Conservation (phyloP, 2,888 invertebrate genomes). For the Diaprepes abbreviatus region DNA sequence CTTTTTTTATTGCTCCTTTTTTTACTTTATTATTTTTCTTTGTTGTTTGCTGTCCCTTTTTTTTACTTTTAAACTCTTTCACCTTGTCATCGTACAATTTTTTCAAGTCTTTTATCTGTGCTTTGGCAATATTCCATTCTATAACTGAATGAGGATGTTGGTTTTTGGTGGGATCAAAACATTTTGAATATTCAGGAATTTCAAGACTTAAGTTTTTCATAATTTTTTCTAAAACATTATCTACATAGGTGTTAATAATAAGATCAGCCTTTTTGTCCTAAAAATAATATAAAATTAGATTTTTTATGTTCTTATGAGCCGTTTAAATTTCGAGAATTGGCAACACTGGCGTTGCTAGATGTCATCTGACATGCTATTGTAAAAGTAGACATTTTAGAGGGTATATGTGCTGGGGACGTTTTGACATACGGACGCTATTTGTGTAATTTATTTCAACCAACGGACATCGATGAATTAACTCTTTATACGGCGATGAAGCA, state of each 20-base stretch:
- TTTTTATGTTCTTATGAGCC: no score
- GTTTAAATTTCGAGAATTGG: no score
- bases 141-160: constrained; percentile 64
- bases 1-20: constrained; percentile 7
- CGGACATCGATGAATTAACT: no score
- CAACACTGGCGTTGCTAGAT: no score
- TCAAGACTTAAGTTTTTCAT: constrained; percentile 81
- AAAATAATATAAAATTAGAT: constrained; percentile 62
- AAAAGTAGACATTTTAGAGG: no score
- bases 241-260: constrained; percentile 90
- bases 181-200: constrained; percentile 78
- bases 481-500: no score
- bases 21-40: background rate
- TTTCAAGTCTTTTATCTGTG: constrained; percentile 74
- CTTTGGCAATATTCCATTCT: constrained; percentile 82
- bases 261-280: constrained; percentile 93
- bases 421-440: no score
- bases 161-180: constrained; percentile 78
- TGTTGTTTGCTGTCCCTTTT: constrained; percentile 51
- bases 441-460: no score
- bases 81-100: constrained; percentile 72
- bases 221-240: constrained; percentile 82
- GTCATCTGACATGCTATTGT: no score
- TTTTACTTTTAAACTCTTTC: constrained; percentile 62
- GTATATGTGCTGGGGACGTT: no score